These are phyloP conservation scores for Vidua chalybeata DNA, from an alignment of 2,113 vertebrate species.

Conservation along the genomic window DNA sequence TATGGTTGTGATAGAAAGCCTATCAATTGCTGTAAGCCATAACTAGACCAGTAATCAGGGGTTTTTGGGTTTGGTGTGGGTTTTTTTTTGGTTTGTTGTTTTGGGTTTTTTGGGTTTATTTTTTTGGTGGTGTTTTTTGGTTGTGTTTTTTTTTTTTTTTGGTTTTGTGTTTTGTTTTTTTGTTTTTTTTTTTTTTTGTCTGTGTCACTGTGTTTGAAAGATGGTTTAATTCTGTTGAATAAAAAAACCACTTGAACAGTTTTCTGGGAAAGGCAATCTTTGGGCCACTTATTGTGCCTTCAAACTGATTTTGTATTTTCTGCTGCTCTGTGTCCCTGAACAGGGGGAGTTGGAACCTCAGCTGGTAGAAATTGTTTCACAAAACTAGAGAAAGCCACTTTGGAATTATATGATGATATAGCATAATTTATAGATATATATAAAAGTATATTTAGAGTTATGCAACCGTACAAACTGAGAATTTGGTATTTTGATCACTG, in stretches of 20 bases:
- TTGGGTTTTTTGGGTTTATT: not conserved
- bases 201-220: conserved; percentile 69
- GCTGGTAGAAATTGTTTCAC: not conserved
- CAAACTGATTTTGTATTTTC: not conserved
- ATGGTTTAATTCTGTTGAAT: conserved; percentile 58
- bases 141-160: not conserved
- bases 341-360: not conserved
- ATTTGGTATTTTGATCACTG: not conserved
- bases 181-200: not conserved
- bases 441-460: not conserved
- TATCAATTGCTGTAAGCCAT: conserved; percentile 60
- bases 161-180: not conserved
- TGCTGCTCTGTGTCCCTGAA: not conserved
- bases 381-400: not conserved
- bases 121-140: not conserved
- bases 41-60: conserved; percentile 69
- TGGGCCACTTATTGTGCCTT: not conserved
- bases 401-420: not conserved
- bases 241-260: conserved; percentile 66
- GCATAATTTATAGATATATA: not conserved
- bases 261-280: conserved; percentile 32
- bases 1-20: conserved; percentile 53
- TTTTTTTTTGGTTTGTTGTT: no score
- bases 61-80: not conserved
- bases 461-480: not conserved